Conservation (phyloP, 2,797 vertebrate genomes). For the Chrysocyon brachyurus region DNA sequence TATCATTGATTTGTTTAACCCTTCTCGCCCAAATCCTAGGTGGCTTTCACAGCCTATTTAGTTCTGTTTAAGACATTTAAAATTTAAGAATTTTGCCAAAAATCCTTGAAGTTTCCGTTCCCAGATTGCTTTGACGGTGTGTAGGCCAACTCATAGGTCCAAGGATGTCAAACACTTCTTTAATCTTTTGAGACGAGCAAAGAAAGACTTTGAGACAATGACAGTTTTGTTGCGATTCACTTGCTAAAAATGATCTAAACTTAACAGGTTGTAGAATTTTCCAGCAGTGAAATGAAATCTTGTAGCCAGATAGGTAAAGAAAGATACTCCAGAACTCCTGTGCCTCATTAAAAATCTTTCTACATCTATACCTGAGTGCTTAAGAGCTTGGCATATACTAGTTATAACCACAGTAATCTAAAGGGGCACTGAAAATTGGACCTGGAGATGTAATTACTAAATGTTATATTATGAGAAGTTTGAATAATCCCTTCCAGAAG, state of each 20-base stretch:
- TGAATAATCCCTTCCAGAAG: background rate
- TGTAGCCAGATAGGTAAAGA: background rate
- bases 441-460: background rate
- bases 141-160: background rate
- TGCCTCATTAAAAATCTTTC: background rate
- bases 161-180: background rate
- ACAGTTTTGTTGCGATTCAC: conserved; percentile 19
- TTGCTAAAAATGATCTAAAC: conserved; percentile 29
- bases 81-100: conserved; percentile 34
- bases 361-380: background rate
- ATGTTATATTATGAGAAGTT: conserved; percentile 24
- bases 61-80: background rate
- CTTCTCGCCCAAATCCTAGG: background rate
- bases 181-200: conserved; percentile 9
- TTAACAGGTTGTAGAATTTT: conserved; percentile 11
- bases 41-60: background rate
- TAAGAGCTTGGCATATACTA: background rate
- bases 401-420: background rate
- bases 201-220: conserved; percentile 38
- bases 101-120: background rate
- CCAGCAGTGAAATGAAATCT: background rate
- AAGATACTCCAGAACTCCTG: background rate
- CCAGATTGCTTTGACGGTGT: background rate
- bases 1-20: conserved; percentile 2
- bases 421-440: background rate